These are phyloP conservation scores for Rhadina sibilatrix DNA, from an alignment of 2,113 vertebrate genomes.

Conservation along the genomic window DNA sequence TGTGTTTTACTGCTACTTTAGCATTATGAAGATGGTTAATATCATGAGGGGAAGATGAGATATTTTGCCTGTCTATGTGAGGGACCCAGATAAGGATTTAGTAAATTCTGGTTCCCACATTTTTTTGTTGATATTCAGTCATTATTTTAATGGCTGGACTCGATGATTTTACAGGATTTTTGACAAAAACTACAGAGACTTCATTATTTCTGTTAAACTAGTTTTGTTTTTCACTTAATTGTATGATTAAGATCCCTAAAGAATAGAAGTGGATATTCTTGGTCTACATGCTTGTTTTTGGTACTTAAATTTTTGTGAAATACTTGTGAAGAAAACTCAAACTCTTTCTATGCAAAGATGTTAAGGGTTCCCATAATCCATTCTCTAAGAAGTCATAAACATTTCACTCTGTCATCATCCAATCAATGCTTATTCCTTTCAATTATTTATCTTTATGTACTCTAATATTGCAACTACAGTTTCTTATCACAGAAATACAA, in stretches of 20 bases:
- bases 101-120: neutral
- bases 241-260: neutral
- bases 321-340: neutral
- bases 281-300: neutral
- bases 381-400: neutral
- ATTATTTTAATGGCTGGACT: neutral
- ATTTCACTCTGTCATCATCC: neutral
- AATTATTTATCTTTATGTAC: neutral
- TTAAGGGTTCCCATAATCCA: neutral
- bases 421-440: neutral
- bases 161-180: neutral
- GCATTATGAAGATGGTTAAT: neutral
- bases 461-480: neutral
- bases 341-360: neutral
- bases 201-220: neutral
- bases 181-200: neutral
- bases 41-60: neutral
- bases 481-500: neutral
- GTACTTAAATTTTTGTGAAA: neutral
- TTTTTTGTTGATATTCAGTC: neutral
- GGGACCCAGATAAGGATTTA: neutral
- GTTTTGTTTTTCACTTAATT: neutral
- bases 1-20: neutral
- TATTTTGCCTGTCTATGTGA: neutral
- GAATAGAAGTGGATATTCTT: neutral